These are phyloP conservation scores for Orbicella faveolata DNA, from an alignment of 64 coral and sea anemone species.

Conservation along the genomic window DNA sequence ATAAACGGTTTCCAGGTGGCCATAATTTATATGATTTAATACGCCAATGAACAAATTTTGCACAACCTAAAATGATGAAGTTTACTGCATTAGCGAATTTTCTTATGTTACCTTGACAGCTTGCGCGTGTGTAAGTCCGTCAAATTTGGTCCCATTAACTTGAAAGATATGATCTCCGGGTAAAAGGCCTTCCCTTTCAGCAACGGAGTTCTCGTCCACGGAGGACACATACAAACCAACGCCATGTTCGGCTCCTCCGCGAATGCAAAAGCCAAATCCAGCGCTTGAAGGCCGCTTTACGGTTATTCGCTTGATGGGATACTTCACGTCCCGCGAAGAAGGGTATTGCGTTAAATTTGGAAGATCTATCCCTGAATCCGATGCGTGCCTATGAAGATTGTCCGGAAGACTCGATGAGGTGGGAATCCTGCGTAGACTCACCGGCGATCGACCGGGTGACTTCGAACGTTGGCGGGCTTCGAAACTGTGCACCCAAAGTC, in stretches of 20 bases:
- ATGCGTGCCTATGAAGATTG: constrained; percentile 63
- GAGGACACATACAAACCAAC: constrained; percentile 94
- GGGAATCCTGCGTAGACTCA: constrained; percentile 32
- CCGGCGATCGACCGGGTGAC: constrained; percentile 50
- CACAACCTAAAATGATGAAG: background rate
- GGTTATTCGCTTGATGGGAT: constrained; percentile 72
- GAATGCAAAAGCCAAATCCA: constrained; percentile 93
- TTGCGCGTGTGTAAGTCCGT: constrained; percentile 78
- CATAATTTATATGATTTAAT: background rate
- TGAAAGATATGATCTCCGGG: constrained; percentile 89
- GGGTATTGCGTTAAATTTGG: constrained; percentile 55
- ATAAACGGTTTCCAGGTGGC: too few relatives aligned
- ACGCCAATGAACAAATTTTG: background rate
- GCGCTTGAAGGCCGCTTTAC: constrained; percentile 68
- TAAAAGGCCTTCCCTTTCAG: constrained; percentile 73
- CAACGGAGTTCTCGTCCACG: constrained; percentile 72
- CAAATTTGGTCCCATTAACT: constrained; percentile 77
- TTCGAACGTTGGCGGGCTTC: constrained; percentile 3
- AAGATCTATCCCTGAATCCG: constrained; percentile 88
- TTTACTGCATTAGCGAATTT: background rate
- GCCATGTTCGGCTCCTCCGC: constrained; percentile 92
- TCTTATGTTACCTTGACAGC: constrained; percentile 80
- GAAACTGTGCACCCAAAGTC: constrained; percentile 39
- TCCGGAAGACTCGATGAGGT: constrained; percentile 80
- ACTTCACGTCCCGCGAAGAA: constrained; percentile 31